These are phyloP conservation scores for Laspeyria flexula DNA, from an alignment of 2,888 invertebrate species.

Conservation along the genomic window DNA sequence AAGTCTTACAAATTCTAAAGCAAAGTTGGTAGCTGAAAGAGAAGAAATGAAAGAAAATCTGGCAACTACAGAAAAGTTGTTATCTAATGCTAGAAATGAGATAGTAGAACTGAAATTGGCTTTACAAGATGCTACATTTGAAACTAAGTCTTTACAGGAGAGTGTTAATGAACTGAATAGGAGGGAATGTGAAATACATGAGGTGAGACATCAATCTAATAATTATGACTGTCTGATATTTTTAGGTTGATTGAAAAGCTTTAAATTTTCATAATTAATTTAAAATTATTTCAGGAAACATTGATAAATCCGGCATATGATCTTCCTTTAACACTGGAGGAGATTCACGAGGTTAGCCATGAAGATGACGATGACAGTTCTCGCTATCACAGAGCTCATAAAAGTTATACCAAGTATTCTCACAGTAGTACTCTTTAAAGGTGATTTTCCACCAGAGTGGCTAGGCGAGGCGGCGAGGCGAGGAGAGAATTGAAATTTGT, in stretches of 20 bases:
- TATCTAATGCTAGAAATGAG: slow-evolving; percentile 89
- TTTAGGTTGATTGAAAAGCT: no score
- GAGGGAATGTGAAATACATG: slow-evolving; percentile 63
- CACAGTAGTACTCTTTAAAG: slow-evolving; percentile 71
- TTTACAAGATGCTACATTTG: slow-evolving; percentile 88
- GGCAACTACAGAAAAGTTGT: slow-evolving; percentile 86
- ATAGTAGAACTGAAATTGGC: slow-evolving; percentile 87
- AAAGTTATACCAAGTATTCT: slow-evolving; percentile 65
- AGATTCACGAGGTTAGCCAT: slow-evolving; percentile 75
- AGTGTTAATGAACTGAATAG: slow-evolving; percentile 72
- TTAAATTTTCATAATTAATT: neutral
- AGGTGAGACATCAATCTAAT: slow-evolving; percentile 50
- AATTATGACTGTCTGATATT: neutral
- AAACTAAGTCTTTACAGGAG: slow-evolving; percentile 85
- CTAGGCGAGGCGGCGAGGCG: no score
- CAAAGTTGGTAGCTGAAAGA: slow-evolving; percentile 88
- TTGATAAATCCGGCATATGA: slow-evolving; percentile 65
- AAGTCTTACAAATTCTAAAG: slow-evolving; percentile 82
- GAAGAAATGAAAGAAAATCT: slow-evolving; percentile 86
- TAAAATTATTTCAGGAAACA: slow-evolving; percentile 59
- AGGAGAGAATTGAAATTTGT: no score
- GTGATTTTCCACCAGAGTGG: no score
- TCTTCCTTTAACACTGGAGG: slow-evolving; percentile 70
- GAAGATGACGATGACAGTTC: slow-evolving; percentile 75
- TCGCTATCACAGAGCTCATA: slow-evolving; percentile 57